Base-by-base conservation (phyloP, 2,888 invertebrate species). In the Pherbina coryleti region DNA sequence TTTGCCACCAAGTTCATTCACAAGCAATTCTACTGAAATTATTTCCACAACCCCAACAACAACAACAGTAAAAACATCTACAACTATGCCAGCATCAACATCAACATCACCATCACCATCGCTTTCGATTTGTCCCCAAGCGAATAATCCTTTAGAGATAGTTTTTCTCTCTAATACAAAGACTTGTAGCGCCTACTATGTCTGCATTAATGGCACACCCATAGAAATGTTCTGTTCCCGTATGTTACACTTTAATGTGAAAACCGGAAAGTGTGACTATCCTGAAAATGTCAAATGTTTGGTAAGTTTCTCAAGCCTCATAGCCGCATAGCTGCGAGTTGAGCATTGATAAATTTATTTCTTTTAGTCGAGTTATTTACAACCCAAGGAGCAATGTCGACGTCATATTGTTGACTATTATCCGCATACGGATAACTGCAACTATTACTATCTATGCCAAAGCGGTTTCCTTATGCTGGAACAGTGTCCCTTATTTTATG, bases 401-500 rank as follows among this genome's bases (percentile, higher is more conserved):
- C 66, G 75, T 17, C 80, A 85, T 25, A 83, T 81, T 0, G 82
- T 85, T 0, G 87, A 88, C 76, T 80, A 85, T 31, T 89, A 84
- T 83, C 85, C 86, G 1, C 88, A 89, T 84, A 81, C 85, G 3
- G 81, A 78, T 9, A 87, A 88, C 66, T 89, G 89, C 79, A 88
- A 86, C 34, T 89, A 88, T 77, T 89, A 86, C 76, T 88, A 88
- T 75, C 82, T 82, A 3, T 89, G 89, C 64, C 82, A 82, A 9
- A 83, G 84, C 60, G 89, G 89, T 1, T 84, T 81, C 67, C 77
- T 89, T n/a, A 83, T 86, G 79, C 83, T 89, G 9, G 88, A 88
- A 80, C 89, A 89, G 78, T 89, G 89, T 75, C 89, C 89, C 0
- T 83, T 86, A 75, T 85, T 83, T 72, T 87, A 85, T 62, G 86